Evolutionary conservation across 2,797 vertebrate species (phyloP), one percentile per base, ranked within the genome.

Genomic region (Pristis pectinata): DNA sequence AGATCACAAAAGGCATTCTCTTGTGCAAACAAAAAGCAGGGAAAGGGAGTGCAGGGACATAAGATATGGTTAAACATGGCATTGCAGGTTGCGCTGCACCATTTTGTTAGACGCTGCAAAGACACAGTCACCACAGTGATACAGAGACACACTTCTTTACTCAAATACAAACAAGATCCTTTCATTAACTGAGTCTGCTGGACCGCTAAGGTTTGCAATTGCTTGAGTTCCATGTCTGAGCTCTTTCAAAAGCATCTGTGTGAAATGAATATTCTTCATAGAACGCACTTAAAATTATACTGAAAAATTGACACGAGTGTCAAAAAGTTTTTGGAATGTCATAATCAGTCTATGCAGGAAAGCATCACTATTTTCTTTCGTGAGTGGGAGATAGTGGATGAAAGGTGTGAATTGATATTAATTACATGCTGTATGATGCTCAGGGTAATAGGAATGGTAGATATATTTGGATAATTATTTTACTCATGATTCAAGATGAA

Each of bases 371-470:
- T 49, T 76, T 53, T 76, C 92, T 56, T 92, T 53, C 44, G 49
- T 76, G 44, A 94, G 34, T 49, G 17, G 70, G 92, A 53, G 70
- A 56, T 19, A 92, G 41, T 34, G 92, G 70, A 94, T 97, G 97
- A 95, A 96, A 97, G 95, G 95, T 96, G 96, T 95, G 96, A 97
- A 97, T 96, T 96, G 96, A 96, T 96, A 96, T 96, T 97, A 97
- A 97, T 97, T 97, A 97, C 95, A 97, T 96, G 95, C 96, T 97
- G 96, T 95, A 96, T 95, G 95, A 96, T 95, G 96, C 95, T 72
- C 49, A 95, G 96, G 95, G 96, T 97, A 97, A 97, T 97, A 96
- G 96, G 95, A 96, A 96, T 95, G 95, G 95, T 95, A 85, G 87
- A 96, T 95, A 96, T 95, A 96, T 96, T 96, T 95, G 95, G 96